Conservation (phyloP, 1,140 invertebrate species). For the Tribolium castaneum region DNA sequence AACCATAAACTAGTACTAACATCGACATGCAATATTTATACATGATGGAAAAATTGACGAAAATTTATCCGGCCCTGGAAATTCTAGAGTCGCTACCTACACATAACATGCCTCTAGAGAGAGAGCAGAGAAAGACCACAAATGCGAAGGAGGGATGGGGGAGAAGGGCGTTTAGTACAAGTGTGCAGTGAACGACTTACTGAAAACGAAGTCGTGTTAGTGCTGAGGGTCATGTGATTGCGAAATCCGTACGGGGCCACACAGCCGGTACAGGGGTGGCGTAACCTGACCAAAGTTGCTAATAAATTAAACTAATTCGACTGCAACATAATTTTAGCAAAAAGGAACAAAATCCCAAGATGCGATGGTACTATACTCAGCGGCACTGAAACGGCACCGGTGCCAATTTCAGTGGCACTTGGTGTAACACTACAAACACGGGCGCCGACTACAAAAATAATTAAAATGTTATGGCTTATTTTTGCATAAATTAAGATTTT, state of each 20-base stretch:
- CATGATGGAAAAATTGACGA: too few species aligned
- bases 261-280: constrained; percentile 72
- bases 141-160: background rate
- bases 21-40: constrained; percentile 41
- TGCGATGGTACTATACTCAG: too few species aligned
- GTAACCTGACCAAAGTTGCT: constrained; percentile 61
- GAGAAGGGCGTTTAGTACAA: background rate
- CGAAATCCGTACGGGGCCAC: constrained; percentile 78
- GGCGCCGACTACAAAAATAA: too few species aligned
- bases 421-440: too few species aligned
- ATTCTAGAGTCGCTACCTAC: background rate
- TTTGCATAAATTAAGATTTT: too few species aligned
- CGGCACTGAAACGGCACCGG: too few species aligned
- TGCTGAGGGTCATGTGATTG: constrained; percentile 77
- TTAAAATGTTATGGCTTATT: too few species aligned
- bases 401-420: too few species aligned
- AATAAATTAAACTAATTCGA: constrained; percentile 27
- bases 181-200: constrained; percentile 60
- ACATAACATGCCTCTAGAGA: constrained; percentile 31
- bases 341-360: background rate
- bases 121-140: background rate
- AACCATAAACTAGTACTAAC: constrained; percentile 58
- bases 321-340: background rate
- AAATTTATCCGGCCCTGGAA: background rate
- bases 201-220: constrained; percentile 71